phyloP scores from a whole-genome alignment of 2,888 invertebrate species.

The Crepidodera aurea region DNA sequence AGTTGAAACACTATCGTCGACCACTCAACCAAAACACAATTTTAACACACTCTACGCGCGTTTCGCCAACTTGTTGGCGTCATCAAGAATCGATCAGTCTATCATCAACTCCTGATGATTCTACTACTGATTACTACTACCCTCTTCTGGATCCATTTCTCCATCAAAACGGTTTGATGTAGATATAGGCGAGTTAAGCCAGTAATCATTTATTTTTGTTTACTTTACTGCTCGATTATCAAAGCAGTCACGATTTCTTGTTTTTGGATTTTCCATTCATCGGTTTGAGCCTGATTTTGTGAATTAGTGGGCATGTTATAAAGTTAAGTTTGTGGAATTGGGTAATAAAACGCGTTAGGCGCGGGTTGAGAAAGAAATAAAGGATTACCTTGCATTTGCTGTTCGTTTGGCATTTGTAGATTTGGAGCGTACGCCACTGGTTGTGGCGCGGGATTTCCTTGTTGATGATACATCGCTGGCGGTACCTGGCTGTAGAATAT shows the following conservation, averaged over 20 bases:
- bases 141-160: not conserved
- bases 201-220: not conserved
- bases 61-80: no score
- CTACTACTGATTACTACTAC: no score
- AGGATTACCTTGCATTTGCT: not conserved
- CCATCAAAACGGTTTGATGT: not conserved
- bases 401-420: not conserved
- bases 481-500: not conserved
- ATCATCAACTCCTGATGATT: no score
- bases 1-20: no score
- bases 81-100: no score
- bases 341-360: not conserved
- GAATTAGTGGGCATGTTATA: not conserved
- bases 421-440: not conserved
- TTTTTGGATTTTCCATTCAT: not conserved
- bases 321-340: not conserved
- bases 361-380: not conserved
- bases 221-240: not conserved
- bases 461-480: not conserved
- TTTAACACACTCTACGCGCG: no score
- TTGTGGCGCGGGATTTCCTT: not conserved
- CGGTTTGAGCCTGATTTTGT: not conserved
- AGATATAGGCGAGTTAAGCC: not conserved
- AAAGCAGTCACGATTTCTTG: not conserved
- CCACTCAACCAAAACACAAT: no score